These are phyloP conservation scores for Epizoanthus fatuus DNA, from an alignment of 92 coral and sea anemone species.

Conservation along the genomic window DNA sequence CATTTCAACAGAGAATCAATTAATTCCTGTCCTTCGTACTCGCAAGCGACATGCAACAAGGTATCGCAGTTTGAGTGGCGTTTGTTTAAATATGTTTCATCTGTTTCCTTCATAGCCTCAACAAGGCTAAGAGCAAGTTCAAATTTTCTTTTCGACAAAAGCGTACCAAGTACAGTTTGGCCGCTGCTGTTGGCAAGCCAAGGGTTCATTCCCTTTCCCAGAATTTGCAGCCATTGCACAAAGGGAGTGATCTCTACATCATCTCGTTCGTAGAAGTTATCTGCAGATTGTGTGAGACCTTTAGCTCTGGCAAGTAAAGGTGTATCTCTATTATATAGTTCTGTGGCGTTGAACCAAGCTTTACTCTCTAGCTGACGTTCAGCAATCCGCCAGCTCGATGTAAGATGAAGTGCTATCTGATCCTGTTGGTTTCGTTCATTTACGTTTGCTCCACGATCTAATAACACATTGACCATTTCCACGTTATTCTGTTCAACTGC, in stretches of 20 bases:
- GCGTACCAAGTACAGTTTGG: conserved; percentile 10
- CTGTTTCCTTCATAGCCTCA: conserved; percentile 7
- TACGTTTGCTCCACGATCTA: conserved; percentile 16
- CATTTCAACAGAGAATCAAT: conserved; percentile 4
- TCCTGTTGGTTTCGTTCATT: background rate
- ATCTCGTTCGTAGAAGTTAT: background rate
- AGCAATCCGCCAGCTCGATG: conserved; percentile 5
- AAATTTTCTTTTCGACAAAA: conserved; percentile 13
- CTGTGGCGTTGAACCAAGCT: conserved; percentile 16
- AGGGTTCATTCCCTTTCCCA: background rate
- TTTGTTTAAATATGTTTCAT: background rate
- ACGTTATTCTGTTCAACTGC: conserved; percentile 1
- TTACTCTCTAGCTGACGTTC: conserved; percentile 3
- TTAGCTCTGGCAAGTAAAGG: conserved; percentile 21
- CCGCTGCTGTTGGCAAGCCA: conserved; percentile 15
- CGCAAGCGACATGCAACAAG: conserved; percentile 9
- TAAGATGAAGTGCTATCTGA: conserved; percentile 17
- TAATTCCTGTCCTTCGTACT: conserved; percentile 13
- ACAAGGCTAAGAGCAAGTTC: conserved; percentile 19
- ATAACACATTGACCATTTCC: conserved; percentile 15
- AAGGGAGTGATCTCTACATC: background rate
- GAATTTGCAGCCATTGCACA: conserved; percentile 1
- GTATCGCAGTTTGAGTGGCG: conserved; percentile 9
- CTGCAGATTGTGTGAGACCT: background rate
- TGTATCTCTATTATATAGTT: conserved; percentile 28